Base-by-base conservation (phyloP, 1,140 invertebrate species). In the Heliconius melpomene region DNA sequence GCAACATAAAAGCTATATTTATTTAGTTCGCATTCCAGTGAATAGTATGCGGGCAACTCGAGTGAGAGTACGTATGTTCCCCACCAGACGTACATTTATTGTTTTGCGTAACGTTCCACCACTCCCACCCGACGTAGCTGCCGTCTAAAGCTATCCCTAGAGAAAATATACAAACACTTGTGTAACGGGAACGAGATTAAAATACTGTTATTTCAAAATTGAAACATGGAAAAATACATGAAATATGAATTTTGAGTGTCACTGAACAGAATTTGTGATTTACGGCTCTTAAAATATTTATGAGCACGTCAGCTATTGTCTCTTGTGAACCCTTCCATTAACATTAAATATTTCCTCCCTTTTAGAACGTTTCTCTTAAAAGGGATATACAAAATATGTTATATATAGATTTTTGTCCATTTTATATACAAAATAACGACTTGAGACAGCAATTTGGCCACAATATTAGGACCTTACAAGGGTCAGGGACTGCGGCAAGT, bases 271-370 rank as follows among this genome's bases (percentile, higher is more conserved):
- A 60, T 26, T 60, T 60, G 20, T 66, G 23, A 66, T 29, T 29
- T 66, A 66, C 8, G 11, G 13, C 23, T 66, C 13, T 66, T 29
- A 66, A 66, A 66, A 66, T 66, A 66, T 66, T 66, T 26, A 66
- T 13, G 23, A 66, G 60, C 23, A 66, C 23, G 60, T 66, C 60
- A 29, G 60, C 26, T 29, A 66, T 66, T 66, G 60, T 66, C 60
- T 26, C 60, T 66, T 29, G 60, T 66, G 54, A 66, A 66, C 60
- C 60, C 60, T 66, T 66, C 60, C 60, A 66, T 66, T 66, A 66
- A 66, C 60, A 26, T 66, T 23, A 29, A 66, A 66, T 29, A 16
- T 66, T 66, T 66, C 60, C 60, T 66, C 23, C 60, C 13, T 66
- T 26, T 66, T 23, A 66, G 13, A 26, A 66, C 57, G 26, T 66